These are phyloP conservation scores for Lycophotia porphyrea DNA, from an alignment of 2,888 invertebrate species.

Conservation along the genomic window DNA sequence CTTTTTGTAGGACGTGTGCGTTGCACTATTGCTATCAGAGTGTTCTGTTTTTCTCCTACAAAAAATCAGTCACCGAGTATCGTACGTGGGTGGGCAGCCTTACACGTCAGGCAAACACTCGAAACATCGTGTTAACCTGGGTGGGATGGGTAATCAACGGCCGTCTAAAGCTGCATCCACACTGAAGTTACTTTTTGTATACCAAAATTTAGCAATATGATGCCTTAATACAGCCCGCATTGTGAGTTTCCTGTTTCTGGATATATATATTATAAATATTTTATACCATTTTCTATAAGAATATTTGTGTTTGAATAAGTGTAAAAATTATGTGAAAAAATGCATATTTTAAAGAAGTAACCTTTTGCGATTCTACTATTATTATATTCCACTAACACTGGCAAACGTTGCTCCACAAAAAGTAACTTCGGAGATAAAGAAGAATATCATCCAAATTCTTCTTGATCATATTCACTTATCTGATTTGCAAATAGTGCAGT, in stretches of 20 bases:
- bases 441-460: background rate
- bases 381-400: background rate
- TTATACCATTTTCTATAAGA: background rate
- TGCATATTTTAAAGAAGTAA: background rate
- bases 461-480: background rate
- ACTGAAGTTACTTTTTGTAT: background rate
- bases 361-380: background rate
- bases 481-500: background rate
- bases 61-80: no score
- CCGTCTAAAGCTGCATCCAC: no score
- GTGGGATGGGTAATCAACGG: no score
- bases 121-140: background rate
- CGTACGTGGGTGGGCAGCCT: no score
- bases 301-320: background rate
- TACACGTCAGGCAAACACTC: background rate
- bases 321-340: background rate
- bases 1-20: no score
- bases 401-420: background rate
- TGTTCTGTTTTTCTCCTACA: no score
- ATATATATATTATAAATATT: no score
- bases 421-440: background rate
- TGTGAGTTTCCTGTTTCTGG: background rate
- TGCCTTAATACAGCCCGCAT: background rate
- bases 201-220: background rate
- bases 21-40: no score